These are phyloP conservation scores for Diglossa brunneiventris DNA, from an alignment of 2,113 vertebrate species.

Conservation along the genomic window DNA sequence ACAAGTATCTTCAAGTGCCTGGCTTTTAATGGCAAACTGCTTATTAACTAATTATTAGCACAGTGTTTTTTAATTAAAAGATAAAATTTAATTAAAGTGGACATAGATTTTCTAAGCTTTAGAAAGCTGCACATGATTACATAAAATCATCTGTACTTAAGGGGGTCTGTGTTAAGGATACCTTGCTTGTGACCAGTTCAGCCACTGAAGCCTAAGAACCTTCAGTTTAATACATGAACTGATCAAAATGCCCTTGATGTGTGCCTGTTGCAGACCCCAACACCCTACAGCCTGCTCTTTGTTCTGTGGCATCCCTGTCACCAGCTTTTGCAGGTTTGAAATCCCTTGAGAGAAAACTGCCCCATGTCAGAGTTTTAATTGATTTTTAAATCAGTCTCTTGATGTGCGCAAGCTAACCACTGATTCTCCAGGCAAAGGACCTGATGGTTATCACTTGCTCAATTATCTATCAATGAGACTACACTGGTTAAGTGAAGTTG, in stretches of 20 bases:
- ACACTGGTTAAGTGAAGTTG: neutral
- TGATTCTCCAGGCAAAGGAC: neutral
- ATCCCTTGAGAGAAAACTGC: neutral
- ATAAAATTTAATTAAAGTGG: neutral
- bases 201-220: neutral
- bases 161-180: neutral
- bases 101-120: neutral
- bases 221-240: neutral
- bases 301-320: neutral
- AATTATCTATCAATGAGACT: neutral
- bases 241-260: neutral
- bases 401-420: neutral
- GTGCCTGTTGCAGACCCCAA: neutral
- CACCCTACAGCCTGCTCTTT: neutral
- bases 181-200: neutral
- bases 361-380: neutral
- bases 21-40: neutral
- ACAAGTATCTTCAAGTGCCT: neutral
- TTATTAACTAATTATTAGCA: neutral
- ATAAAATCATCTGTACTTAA: neutral
- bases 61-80: neutral
- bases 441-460: slow-evolving; percentile 19
- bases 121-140: neutral
- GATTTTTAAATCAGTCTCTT: slow-evolving; percentile 34
- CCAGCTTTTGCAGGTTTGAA: neutral